Evolutionary conservation across 2,113 vertebrate species (phyloP).

Genomic region (Cepphus grylle): DNA sequence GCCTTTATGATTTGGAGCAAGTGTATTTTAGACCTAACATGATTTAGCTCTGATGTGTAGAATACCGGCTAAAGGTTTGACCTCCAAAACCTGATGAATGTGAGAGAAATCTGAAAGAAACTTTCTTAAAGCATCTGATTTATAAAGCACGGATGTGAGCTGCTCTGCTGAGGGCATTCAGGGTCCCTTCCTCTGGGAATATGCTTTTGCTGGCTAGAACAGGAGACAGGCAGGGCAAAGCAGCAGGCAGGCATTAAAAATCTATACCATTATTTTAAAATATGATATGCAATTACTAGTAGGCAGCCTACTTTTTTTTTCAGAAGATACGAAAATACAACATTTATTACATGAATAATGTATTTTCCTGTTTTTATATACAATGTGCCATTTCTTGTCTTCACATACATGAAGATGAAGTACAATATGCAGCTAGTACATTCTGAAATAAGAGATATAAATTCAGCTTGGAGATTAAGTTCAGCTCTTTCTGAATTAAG

Average conservation of each 20-base stretch:
- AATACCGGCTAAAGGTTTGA: background rate
- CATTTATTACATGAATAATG: slow-evolving; percentile 6
- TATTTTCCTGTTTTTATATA: background rate
- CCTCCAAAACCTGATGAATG: background rate
- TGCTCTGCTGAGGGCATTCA: background rate
- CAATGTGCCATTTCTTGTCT: background rate
- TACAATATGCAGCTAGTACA: background rate
- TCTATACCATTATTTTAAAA: background rate
- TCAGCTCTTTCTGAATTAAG: slow-evolving; percentile 9
- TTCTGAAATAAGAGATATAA: background rate
- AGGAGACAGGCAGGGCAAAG: background rate
- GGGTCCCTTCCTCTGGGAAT: background rate
- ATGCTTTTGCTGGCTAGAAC: background rate
- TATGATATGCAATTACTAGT: background rate
- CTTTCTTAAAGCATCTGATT: background rate
- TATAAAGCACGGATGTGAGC: background rate
- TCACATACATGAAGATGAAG: background rate
- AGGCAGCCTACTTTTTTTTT: background rate
- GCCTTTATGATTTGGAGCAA: background rate
- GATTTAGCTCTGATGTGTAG: background rate
- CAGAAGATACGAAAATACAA: background rate
- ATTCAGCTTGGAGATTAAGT: background rate
- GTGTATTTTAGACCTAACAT: background rate
- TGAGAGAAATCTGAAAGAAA: background rate
- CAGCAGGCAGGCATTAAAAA: background rate